Conservation (phyloP, 2,113 vertebrate species). For the Tyto alba region DNA sequence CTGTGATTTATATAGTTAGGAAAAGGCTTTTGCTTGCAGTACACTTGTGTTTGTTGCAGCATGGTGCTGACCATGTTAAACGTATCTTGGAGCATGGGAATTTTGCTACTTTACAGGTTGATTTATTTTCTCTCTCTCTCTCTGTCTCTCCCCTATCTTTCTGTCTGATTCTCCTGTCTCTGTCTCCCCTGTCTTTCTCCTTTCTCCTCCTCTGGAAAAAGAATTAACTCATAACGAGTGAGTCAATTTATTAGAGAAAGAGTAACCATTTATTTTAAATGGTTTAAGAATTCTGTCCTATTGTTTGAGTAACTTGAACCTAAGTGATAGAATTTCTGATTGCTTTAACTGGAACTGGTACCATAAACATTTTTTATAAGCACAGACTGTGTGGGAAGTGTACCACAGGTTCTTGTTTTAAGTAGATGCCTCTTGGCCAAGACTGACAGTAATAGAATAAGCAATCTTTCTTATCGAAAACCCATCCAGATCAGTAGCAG, state of each 20-base stretch:
- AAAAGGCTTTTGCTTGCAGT: background rate
- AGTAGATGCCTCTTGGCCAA: background rate
- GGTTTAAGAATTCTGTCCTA: background rate
- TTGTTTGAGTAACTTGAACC: background rate
- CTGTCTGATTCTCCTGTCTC: too few species aligned
- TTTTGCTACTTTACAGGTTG: background rate
- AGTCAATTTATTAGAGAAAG: background rate
- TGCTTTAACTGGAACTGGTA: background rate
- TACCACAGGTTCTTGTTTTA: background rate
- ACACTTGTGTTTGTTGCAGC: background rate
- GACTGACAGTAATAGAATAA: background rate
- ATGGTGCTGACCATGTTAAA: background rate
- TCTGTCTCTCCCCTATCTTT: too few species aligned
- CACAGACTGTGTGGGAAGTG: background rate
- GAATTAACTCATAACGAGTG: background rate
- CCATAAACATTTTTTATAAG: background rate
- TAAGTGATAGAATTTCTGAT: background rate
- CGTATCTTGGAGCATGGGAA: background rate
- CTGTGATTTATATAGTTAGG: background rate
- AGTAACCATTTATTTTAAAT: background rate
- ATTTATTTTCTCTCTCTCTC: background rate
- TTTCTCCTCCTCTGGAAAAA: background rate
- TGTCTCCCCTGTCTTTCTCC: too few species aligned
- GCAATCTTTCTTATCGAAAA: background rate
- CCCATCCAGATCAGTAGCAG: background rate